Base-by-base conservation (phyloP, 2,888 invertebrate genomes). In the Hirtodrosophila confusa region DNA sequence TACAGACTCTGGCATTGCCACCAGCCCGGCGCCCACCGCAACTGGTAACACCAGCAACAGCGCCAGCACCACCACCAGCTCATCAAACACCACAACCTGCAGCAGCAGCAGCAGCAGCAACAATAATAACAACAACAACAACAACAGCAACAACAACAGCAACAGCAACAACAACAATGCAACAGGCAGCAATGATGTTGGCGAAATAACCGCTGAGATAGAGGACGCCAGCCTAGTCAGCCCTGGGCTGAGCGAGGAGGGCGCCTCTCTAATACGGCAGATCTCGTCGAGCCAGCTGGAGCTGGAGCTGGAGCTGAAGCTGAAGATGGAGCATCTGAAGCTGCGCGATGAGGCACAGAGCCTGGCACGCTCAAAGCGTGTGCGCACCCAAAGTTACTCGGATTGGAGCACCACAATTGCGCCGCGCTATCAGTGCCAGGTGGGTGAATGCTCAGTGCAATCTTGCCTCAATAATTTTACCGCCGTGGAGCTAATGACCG, bases 401-500 rank as follows among this genome's bases (percentile, higher is more conserved):
- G 91, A 92, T 58, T 92, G 92, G 92, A 91, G 90, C 73, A 93
- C 92, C 40, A 93, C 94, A 1, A 92, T 95, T 4, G 93, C 94
- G 1, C 93, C 94, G 0, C 93, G 96, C 12, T 96, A 95, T 88
- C 93, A 94, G 36, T 94, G 94, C 86, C 95, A 95, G 75, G 96
- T 95, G 57, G 95, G 95, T 40, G 96, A 96, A 80, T 96, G 95
- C 90, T 96, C 97, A 23, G 94, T 98, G 50, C 95, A 96, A 83
- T 97, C 97, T 0, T 98, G 98, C 90, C 94, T 99, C 53, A 96
- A 96, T 88, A 97, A 97, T 90, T 99, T 99, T 92, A 98, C 98
- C 0, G 95, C 96, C 0, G 93, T 96, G 11, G 99, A 99, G 90
- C 92, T 97, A 17, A 94, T 99, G 92, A 96, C 96, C 0, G 98